Base-by-base conservation (phyloP, 2,888 invertebrate species). In the Drosophila multiciliata region DNA sequence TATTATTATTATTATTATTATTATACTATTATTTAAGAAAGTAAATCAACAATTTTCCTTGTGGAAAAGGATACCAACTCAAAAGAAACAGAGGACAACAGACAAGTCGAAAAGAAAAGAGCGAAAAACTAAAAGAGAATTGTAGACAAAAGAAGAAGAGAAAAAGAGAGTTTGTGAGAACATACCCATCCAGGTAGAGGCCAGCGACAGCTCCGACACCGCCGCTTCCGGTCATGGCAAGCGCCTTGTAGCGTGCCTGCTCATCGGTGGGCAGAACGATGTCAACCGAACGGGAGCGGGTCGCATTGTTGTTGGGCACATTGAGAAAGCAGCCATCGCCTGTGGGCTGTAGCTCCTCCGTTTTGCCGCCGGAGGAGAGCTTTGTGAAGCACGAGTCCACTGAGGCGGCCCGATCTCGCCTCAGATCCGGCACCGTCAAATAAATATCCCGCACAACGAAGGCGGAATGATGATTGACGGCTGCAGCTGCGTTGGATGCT, bases 311-410 rank as follows among this genome's bases (percentile, higher is more conserved):
- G 59, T 95, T 96, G 7, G 97, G 97, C 67, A 97, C 97, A 66
- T 95, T 95, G 57, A 94, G 94, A 69, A 94, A 94, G 52, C 93
- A 92, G 71, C 94, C 94, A 63, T 94, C 94, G 33, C 94, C 94
- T 62, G 95, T 95, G 85, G 96, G 95, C 81, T 94, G 94, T 78
- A 96, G 91, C 90, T 96, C 96, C 71, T 91, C 91, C 26, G 96
- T 95, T 92, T 96, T 95, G 64, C 95, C 95, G 76, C 95, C 95
- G 55, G 96, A 96, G 32, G 95, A 95, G 60, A 96, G 95, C 93
- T 96, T 96, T 67, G 96, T 95, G 92, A 97, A 97, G 91, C 97
- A 96, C 23, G 97, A 97, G 92, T 97, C 97, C 2, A 98, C 97
- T 0, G 97, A 97, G 38, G 97, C 97, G 23, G 97, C 97, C 23